A percentile compares a stretch with the other conserved stretches of the same genome.
Evolutionary conservation across 1,140 invertebrate genomes (phyloP).

Genomic region (Lethocerus indicus): DNA sequence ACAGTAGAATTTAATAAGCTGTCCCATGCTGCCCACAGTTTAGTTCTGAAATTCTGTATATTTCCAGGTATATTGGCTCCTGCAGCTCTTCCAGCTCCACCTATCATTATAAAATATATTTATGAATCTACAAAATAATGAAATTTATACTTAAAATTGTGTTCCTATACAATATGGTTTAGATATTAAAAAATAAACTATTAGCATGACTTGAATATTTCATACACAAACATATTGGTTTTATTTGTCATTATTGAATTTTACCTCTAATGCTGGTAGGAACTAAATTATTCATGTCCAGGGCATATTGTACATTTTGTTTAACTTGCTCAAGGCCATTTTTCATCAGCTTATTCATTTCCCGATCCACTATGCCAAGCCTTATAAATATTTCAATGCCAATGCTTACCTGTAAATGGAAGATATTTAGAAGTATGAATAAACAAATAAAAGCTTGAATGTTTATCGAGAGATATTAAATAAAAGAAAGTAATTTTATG

Average conservation of each 20-base stretch:
- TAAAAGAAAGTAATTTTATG: too few relatives aligned
- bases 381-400: slow-evolving; percentile 57
- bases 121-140: background rate
- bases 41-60: slow-evolving; percentile 49
- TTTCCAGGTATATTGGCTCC: slow-evolving; percentile 37
- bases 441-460: too few relatives aligned
- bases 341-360: slow-evolving; percentile 35
- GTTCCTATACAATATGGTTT: background rate
- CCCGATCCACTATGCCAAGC: slow-evolving; percentile 37
- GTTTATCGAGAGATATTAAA: too few relatives aligned
- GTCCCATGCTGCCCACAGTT: slow-evolving; percentile 64
- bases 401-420: slow-evolving; percentile 31
- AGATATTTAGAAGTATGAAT: background rate
- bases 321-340: slow-evolving; percentile 34
- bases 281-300: slow-evolving; percentile 32
- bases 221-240: background rate
- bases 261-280: slow-evolving; percentile 9
- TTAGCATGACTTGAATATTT: background rate
- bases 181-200: background rate
- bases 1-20: slow-evolving; percentile 15
- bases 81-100: slow-evolving; percentile 46
- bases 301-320: slow-evolving; percentile 34
- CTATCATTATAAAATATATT: slow-evolving; percentile 7
- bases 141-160: background rate
- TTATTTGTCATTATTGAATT: background rate